Conservation (phyloP, 1,140 invertebrate genomes). For the Ooceraea biroi region DNA sequence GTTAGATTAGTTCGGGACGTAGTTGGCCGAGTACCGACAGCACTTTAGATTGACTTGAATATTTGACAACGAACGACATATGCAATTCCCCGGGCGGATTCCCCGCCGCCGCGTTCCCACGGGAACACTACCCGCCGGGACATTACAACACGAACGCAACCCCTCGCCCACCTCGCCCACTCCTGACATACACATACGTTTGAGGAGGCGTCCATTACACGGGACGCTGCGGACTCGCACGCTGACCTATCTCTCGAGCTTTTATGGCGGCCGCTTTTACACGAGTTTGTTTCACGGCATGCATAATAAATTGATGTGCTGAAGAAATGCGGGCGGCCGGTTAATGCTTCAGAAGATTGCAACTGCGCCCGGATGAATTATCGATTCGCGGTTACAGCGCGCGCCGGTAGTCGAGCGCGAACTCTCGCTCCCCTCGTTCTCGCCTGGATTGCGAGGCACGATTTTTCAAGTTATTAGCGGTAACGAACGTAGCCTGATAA, state of each 20-base stretch:
- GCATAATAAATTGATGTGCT: slow-evolving; percentile 53
- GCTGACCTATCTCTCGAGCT: slow-evolving; percentile 48
- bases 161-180: background rate
- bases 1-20: slow-evolving; percentile 81
- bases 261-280: slow-evolving; percentile 49
- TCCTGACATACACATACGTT: slow-evolving; percentile 24
- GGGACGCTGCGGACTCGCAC: slow-evolving; percentile 48
- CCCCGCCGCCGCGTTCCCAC: slow-evolving; percentile 21
- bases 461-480: slow-evolving; percentile 20
- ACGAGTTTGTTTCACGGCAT: slow-evolving; percentile 53
- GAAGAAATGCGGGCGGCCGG: slow-evolving; percentile 33
- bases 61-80: slow-evolving; percentile 71
- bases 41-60: slow-evolving; percentile 80
- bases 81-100: slow-evolving; percentile 26
- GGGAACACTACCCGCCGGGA: background rate
- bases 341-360: slow-evolving; percentile 53
- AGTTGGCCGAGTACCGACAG: slow-evolving; percentile 66
- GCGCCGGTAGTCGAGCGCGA: slow-evolving; percentile 3
- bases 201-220: slow-evolving; percentile 49
- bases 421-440: background rate
- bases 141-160: slow-evolving; percentile 35
- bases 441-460: background rate
- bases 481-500: background rate
- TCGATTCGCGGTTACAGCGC: slow-evolving; percentile 44
- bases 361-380: slow-evolving; percentile 53